These are phyloP conservation scores for Leucoptera coffeella DNA, from an alignment of 2,888 invertebrate species.

Conservation along the genomic window DNA sequence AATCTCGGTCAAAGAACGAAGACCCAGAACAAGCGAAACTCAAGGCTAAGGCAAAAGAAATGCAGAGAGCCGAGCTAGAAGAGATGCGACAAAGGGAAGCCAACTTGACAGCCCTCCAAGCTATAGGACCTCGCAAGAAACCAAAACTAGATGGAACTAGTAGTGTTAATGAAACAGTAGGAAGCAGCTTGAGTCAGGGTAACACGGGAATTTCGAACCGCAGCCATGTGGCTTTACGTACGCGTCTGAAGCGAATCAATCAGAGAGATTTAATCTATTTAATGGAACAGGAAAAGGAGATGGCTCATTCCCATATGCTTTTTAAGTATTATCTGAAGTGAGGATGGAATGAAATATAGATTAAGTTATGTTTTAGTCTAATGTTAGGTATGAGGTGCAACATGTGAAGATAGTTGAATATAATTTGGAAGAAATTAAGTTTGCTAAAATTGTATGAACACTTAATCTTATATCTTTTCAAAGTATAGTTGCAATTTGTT, in stretches of 20 bases:
- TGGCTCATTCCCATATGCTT: slow-evolving; percentile 68
- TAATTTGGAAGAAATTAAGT: no score
- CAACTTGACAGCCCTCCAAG: slow-evolving; percentile 90
- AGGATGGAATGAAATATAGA: no score
- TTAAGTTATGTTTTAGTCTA: no score
- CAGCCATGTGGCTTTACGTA: slow-evolving; percentile 71
- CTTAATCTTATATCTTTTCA: no score
- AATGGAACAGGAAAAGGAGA: slow-evolving; percentile 87
- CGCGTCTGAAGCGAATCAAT: slow-evolving; percentile 91
- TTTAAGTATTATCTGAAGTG: slow-evolving; percentile 82
- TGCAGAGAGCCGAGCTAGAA: slow-evolving; percentile 95
- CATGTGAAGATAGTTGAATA: no score
- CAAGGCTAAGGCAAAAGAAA: slow-evolving; percentile 87
- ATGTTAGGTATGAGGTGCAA: no score
- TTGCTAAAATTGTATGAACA: no score
- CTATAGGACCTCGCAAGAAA: slow-evolving; percentile 93
- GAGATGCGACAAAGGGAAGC: slow-evolving; percentile 91
- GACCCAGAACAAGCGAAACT: slow-evolving; percentile 97
- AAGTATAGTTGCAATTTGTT: no score
- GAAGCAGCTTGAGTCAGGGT: no score
- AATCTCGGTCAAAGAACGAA: slow-evolving; percentile 92
- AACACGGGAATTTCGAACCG: no score
- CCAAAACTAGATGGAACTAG: slow-evolving; percentile 68
- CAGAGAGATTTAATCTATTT: slow-evolving; percentile 88
- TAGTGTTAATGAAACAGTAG: slow-evolving; percentile 15